phyloP scores from a whole-genome alignment of 1,140 invertebrate species.

The Plodia interpunctella region DNA sequence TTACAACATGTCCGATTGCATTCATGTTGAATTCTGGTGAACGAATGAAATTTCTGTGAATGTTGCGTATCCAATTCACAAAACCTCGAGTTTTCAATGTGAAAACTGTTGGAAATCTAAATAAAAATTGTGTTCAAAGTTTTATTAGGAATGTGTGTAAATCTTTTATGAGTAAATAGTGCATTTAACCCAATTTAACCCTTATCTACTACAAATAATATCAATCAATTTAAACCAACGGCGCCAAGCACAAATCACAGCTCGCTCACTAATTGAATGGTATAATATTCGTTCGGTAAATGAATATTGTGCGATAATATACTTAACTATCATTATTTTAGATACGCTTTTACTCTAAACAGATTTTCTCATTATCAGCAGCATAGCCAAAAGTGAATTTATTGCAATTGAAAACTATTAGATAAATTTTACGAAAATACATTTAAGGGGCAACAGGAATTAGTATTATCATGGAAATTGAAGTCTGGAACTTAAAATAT shows the following conservation, averaged over 20 bases:
- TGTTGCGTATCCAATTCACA: too few species aligned
- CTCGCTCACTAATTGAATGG: slow-evolving; percentile 19
- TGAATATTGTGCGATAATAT: not conserved
- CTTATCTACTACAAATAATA: not conserved
- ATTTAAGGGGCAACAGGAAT: not conserved
- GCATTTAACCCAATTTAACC: not conserved
- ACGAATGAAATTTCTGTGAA: too few species aligned
- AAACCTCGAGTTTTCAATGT: too few species aligned
- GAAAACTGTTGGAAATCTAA: too few species aligned
- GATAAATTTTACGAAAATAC: not conserved
- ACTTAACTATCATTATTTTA: slow-evolving; percentile 7
- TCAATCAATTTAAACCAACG: slow-evolving; percentile 11
- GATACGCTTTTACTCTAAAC: not conserved
- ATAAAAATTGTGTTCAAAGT: too few species aligned
- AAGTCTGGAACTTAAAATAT: not conserved
- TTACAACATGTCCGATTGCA: too few species aligned
- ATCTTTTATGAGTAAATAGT: slow-evolving; percentile 1
- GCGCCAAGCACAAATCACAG: slow-evolving; percentile 20
- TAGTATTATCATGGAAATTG: slow-evolving; percentile 6
- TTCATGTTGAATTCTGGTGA: too few species aligned
- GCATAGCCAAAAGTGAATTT: not conserved
- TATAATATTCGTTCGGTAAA: slow-evolving; percentile 4
- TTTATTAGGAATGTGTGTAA: too few species aligned
- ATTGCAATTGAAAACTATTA: slow-evolving; percentile 10
- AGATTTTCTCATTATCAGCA: not conserved